Evolutionary conservation across 2,888 invertebrate species (phyloP).

Genomic region (Gymnoscelis rufifasciata): DNA sequence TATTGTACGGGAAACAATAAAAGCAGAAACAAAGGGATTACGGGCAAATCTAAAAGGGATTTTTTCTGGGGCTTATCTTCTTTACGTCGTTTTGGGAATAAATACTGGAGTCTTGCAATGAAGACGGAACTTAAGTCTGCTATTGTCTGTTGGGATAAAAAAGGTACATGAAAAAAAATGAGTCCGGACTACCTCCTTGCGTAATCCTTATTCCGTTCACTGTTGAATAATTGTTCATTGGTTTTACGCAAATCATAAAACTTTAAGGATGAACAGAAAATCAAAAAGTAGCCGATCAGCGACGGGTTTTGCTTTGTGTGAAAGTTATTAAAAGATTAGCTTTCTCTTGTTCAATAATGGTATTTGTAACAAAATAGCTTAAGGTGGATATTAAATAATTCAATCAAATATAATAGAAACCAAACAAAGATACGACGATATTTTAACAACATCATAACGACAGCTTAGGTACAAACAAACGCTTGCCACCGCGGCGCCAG

Average conservation of each 20-base stretch:
- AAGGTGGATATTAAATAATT: conserved; percentile 10
- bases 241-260: no score
- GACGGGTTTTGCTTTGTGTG: no score
- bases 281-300: no score
- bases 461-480: conserved; percentile 55
- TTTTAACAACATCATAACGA: conserved; percentile 57
- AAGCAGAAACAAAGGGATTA: conserved; percentile 66
- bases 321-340: no score
- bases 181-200: conserved; percentile 39
- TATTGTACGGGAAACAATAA: conserved; percentile 66
- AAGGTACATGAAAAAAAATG: conserved; percentile 50
- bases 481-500: conserved; percentile 49
- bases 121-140: conserved; percentile 60
- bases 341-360: no score
- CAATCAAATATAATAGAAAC: conserved; percentile 3
- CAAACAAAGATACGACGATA: conserved; percentile 27
- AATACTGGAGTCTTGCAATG: conserved; percentile 60
- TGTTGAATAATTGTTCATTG: no score
- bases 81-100: conserved; percentile 67
- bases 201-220: conserved; percentile 49
- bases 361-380: not conserved
- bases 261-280: no score
- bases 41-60: conserved; percentile 65
- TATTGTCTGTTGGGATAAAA: conserved; percentile 68
- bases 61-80: conserved; percentile 68